Evolutionary conservation across 2,113 vertebrate genomes (phyloP).

Genomic region (Emydocephalus ijimae): DNA sequence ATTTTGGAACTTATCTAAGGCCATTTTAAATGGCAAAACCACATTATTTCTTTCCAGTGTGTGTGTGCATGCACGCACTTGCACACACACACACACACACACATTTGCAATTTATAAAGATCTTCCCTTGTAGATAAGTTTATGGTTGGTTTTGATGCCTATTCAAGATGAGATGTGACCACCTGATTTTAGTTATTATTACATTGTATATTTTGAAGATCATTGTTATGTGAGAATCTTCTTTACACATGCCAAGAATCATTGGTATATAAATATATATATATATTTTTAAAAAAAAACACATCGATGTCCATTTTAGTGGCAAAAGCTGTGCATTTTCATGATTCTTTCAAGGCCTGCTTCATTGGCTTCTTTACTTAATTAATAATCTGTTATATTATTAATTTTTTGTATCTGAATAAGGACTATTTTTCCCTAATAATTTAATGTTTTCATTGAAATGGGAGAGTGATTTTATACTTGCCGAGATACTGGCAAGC

Average conservation of each 20-base stretch:
- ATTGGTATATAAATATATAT: background rate
- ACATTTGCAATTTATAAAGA: background rate
- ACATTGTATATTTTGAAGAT: background rate
- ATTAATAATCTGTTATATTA: background rate
- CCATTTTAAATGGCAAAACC: too few relatives aligned
- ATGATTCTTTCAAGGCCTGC: background rate
- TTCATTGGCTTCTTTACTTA: background rate
- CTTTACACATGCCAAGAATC: background rate
- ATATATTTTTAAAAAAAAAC: background rate
- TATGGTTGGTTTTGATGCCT: background rate
- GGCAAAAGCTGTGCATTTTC: background rate
- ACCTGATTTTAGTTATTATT: background rate
- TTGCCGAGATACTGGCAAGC: background rate
- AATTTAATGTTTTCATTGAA: background rate
- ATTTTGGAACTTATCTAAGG: background rate
- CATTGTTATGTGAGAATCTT: background rate
- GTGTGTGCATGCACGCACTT: too few relatives aligned
- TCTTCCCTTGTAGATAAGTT: background rate
- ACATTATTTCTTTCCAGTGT: too few relatives aligned
- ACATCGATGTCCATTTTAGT: background rate
- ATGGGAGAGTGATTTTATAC: background rate
- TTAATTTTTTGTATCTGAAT: background rate
- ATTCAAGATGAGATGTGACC: background rate
- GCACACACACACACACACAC: too few relatives aligned
- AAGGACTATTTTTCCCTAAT: background rate